Evolutionary conservation across 2,797 vertebrate genomes (phyloP), one percentile per base, ranked within the genome.

Genomic region (Muscicapa comitata): DNA sequence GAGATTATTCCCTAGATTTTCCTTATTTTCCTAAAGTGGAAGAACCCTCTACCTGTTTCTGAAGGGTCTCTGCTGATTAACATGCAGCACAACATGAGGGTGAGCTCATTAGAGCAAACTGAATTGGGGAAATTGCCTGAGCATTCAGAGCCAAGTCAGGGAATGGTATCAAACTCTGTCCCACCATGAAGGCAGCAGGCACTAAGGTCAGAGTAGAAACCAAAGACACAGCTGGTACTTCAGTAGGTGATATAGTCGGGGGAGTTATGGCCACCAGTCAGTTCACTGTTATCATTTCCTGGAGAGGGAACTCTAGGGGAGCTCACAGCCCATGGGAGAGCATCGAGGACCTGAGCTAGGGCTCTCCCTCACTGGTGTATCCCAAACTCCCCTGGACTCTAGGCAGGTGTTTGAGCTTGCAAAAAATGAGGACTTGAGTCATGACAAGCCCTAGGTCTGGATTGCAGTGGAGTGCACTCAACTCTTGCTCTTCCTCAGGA

Each of bases 291-390:
- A 48, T 8, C 33, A 28, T 65, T 68, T 79, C n/a, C 33, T 31
- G 17, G 40, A 37, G 42, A 67, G 2, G 13, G 18, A 83, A 54
- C 6, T 24, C 18, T 31, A 3, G 4, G 6, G 15, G 20, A 91
- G 7, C 10, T 73, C 55, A 63, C 8, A 25, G 40, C 31, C 23
- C 29, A 3, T 17, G 33, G 5, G 4, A n/a, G 9, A 0, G 0
- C 13, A 59, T 9, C 40, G 50, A 58, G n/a, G 24, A 31, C 24
- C 25, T 38, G 40, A 73, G 37, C 40, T 4, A 2, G 19, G 9
- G 29, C 19, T 3, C 13, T 28, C 7, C 11, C 10, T 82, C 0
- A 0, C 23, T 17, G 4, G 7, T 5, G 17, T 55, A 35, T 75
- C 63, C 33, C 73, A 66, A 62, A 88, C 15, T 45, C 8, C 33